A percentile compares a stretch with the other conserved stretches of the same genome.
These are phyloP conservation scores for Propithecus perrieri DNA, from an alignment of 2,797 vertebrate species.

Conservation along the genomic window DNA sequence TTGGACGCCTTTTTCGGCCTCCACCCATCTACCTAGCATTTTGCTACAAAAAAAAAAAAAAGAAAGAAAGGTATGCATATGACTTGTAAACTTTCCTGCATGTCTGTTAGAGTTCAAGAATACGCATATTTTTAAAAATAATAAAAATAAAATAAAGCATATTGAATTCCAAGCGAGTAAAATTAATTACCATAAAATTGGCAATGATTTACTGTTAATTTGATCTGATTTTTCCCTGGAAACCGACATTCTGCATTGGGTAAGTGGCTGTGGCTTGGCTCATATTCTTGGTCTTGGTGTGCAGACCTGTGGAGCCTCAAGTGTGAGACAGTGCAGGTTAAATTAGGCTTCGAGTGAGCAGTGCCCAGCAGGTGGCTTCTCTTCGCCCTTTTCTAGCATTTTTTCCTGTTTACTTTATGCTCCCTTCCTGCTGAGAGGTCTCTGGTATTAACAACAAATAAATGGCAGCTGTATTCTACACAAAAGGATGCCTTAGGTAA, in stretches of 20 bases:
- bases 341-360: slow-evolving; percentile 28
- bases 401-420: slow-evolving; percentile 34
- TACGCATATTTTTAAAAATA: not conserved
- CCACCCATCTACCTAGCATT: too few species aligned
- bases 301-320: not conserved
- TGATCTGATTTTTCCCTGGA: not conserved
- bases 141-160: not conserved
- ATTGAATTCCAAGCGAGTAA: not conserved
- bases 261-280: not conserved
- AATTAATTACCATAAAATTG: not conserved
- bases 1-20: too few species aligned
- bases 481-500: slow-evolving; percentile 58
- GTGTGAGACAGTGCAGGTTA: not conserved
- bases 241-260: not conserved
- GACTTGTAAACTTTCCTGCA: not conserved
- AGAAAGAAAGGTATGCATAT: not conserved
- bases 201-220: not conserved
- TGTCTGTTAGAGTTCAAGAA: not conserved
- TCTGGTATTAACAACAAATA: slow-evolving; percentile 72
- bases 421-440: slow-evolving; percentile 35
- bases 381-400: slow-evolving; percentile 63
- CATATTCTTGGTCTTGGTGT: not conserved
- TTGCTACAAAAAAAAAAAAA: not conserved
- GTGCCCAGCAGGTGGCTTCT: slow-evolving; percentile 61
- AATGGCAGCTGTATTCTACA: slow-evolving; percentile 60